Conservation (phyloP, 35 echinoderm and acorn worm genomes). For the Lytechinus variegatus region DNA sequence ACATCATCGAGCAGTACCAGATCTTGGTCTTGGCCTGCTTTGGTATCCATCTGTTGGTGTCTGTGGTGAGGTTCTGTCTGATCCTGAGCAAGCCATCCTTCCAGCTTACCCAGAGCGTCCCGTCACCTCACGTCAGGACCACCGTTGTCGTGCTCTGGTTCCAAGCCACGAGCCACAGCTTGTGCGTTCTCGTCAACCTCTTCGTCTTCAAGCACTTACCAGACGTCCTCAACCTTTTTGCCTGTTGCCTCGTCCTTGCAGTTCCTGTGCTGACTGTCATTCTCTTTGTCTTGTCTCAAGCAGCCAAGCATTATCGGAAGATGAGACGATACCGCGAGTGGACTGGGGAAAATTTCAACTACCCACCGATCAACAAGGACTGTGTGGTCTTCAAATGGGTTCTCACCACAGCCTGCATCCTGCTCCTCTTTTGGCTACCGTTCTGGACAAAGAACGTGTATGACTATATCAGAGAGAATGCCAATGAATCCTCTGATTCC, state of each 20-base stretch:
- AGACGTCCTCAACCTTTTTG: background rate
- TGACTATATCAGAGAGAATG: background rate
- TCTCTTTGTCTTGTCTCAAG: slow-evolving; percentile 2
- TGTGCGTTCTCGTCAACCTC: slow-evolving; percentile 12
- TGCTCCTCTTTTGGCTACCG: slow-evolving; percentile 31
- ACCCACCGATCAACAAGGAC: background rate
- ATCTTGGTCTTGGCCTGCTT: background rate
- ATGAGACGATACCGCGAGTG: background rate
- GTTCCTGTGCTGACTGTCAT: slow-evolving; percentile 9
- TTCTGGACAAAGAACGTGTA: slow-evolving; percentile 39
- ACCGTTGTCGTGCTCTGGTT: slow-evolving; percentile 26
- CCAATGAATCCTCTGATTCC: background rate
- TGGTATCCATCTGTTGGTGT: background rate
- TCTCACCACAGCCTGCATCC: background rate
- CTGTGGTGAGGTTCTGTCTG: background rate
- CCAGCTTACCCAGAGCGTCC: background rate
- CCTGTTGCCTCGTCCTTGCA: background rate
- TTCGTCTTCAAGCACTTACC: background rate
- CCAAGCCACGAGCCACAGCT: background rate
- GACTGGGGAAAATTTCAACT: background rate
- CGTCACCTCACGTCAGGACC: slow-evolving; percentile 17
- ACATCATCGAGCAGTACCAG: slow-evolving; percentile 34
- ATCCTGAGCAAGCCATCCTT: background rate
- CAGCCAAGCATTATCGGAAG: background rate
- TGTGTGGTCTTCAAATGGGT: slow-evolving; percentile 22